These are phyloP conservation scores for Drosophila testacea DNA, from an alignment of 2,888 invertebrate genomes.

Conservation along the genomic window DNA sequence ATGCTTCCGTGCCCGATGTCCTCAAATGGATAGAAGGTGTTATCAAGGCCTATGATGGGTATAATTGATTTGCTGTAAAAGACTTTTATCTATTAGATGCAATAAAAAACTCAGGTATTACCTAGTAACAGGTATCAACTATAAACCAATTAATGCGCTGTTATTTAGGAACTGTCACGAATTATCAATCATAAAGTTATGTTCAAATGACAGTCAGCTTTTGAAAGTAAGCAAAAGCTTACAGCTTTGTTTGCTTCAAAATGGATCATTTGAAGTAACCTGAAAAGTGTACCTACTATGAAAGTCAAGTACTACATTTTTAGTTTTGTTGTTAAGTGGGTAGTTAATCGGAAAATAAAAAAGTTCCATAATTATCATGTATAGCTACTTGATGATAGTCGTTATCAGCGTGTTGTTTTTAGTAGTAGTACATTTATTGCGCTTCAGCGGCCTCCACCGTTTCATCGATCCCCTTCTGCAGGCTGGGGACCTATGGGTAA, in stretches of 20 bases:
- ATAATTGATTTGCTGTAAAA: conserved; percentile 59
- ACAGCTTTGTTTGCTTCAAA: neutral
- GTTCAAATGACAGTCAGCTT: neutral
- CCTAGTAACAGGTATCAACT: neutral
- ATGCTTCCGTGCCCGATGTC: conserved; percentile 72
- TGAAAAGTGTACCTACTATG: too few relatives aligned
- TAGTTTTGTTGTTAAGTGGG: conserved; percentile 45
- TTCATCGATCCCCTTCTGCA: conserved; percentile 81
- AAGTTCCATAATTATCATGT: conserved; percentile 19
- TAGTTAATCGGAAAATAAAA: conserved; percentile 23
- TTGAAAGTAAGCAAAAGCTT: neutral
- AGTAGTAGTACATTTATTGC: conserved; percentile 34
- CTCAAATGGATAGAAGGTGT: conserved; percentile 61
- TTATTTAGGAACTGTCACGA: neutral
- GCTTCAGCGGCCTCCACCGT: too few relatives aligned
- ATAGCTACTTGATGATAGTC: conserved; percentile 37
- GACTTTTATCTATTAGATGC: neutral
- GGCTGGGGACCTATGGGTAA: conserved; percentile 83
- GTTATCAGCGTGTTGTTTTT: conserved; percentile 8
- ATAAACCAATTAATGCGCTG: neutral
- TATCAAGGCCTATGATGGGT: conserved; percentile 36
- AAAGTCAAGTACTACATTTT: conserved; percentile 5
- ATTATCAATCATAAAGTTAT: neutral
- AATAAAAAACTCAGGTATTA: conserved; percentile 12
- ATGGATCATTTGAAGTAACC: neutral